phyloP scores from a whole-genome alignment of 2,113 vertebrate genomes.

The Erythrolamprus reginae region DNA sequence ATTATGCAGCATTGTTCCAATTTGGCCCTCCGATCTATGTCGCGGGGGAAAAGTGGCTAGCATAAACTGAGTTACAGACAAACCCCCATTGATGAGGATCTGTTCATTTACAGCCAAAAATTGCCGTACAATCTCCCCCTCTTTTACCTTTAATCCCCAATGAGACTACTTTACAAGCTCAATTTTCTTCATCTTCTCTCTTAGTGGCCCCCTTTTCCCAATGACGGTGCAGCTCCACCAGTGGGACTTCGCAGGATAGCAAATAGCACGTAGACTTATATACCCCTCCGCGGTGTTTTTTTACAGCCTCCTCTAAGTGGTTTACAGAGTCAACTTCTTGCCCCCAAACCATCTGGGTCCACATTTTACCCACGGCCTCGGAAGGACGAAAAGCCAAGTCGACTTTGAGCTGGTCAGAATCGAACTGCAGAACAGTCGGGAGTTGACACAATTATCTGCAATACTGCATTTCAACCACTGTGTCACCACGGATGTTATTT shows the following conservation, averaged over 20 bases:
- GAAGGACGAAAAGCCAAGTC: no score
- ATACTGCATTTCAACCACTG: background rate
- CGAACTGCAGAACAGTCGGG: no score
- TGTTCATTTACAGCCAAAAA: background rate
- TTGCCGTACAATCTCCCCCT: background rate
- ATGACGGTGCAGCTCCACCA: accelerated
- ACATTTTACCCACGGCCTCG: no score
- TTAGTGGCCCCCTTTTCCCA: background rate
- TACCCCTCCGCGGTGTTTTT: no score
- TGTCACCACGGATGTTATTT: background rate
- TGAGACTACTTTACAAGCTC: accelerated
- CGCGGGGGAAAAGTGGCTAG: conserved; percentile 6
- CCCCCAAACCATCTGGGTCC: no score
- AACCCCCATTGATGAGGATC: background rate
- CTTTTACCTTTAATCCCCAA: background rate
- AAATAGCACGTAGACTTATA: no score
- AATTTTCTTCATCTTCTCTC: background rate
- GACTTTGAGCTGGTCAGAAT: no score
- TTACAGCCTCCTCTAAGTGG: no score
- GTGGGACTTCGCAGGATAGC: background rate
- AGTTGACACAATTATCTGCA: background rate
- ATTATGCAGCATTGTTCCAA: conserved; percentile 28
- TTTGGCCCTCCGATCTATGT: background rate
- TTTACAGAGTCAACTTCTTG: no score
- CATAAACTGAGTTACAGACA: background rate